These are phyloP conservation scores for Agonopterix heracliana DNA, from an alignment of 2,888 invertebrate genomes.

Conservation along the genomic window DNA sequence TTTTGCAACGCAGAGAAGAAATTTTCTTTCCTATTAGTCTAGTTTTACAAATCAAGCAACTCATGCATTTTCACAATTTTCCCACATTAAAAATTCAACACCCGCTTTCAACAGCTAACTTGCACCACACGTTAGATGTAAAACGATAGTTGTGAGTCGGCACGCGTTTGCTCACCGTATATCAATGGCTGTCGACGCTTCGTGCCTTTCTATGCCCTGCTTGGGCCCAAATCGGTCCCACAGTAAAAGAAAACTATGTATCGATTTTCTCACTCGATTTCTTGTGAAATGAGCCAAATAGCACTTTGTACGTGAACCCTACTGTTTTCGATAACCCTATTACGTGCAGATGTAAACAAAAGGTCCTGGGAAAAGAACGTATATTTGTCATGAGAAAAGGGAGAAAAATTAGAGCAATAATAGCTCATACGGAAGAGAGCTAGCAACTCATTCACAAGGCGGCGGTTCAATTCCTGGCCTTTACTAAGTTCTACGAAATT, in stretches of 20 bases:
- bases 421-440: no score
- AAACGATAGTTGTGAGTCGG: constrained; percentile 65
- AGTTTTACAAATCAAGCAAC: no score
- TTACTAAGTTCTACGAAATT: no score
- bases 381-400: no score
- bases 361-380: no score
- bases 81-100: no score
- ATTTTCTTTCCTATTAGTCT: no score
- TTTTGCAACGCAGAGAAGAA: no score
- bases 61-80: no score
- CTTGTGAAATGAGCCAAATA: not conserved
- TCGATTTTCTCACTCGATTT: constrained; percentile 4
- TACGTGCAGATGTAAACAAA: constrained; percentile 4
- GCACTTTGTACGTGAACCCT: not conserved
- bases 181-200: constrained; percentile 65
- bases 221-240: constrained; percentile 1
- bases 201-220: constrained; percentile 1
- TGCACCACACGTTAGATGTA: constrained; percentile 29
- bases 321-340: constrained; percentile 4
- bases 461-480: no score
- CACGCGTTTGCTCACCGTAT: constrained; percentile 66
- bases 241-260: constrained; percentile 2
- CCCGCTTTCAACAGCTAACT: constrained; percentile 9
- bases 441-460: no score
- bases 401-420: no score